These are phyloP conservation scores for Enteromius radiatus DNA, from an alignment of 2,797 vertebrate species.

Conservation along the genomic window DNA sequence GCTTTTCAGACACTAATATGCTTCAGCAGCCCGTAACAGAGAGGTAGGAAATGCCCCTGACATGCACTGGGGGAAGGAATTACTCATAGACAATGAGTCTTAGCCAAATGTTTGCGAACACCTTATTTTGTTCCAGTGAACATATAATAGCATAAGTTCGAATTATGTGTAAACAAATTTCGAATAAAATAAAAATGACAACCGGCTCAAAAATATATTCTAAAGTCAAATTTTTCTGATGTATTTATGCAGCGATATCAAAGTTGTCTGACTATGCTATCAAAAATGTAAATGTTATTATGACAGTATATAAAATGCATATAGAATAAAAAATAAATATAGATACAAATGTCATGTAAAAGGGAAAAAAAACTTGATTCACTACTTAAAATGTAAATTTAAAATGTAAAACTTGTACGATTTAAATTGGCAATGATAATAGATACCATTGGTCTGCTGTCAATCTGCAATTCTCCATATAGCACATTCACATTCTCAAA, in stretches of 20 bases:
- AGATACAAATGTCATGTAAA: neutral
- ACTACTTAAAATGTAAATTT: neutral
- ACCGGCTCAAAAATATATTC: neutral
- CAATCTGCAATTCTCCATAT: neutral
- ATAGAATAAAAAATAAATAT: too few species aligned
- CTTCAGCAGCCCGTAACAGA: slow-evolving; percentile 47
- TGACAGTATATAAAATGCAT: neutral
- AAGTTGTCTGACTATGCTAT: neutral
- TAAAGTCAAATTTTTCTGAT: neutral
- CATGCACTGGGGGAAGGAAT: slow-evolving; percentile 9
- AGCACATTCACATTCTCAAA: neutral
- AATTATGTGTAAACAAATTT: neutral
- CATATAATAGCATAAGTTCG: neutral
- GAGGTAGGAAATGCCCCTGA: slow-evolving; percentile 24
- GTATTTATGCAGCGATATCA: neutral
- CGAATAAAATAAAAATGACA: neutral
- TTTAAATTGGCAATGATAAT: neutral
- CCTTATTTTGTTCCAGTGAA: slow-evolving; percentile 17
- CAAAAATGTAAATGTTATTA: neutral
- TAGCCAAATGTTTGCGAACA: slow-evolving; percentile 19
- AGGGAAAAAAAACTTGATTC: neutral
- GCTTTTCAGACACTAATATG: slow-evolving; percentile 53
- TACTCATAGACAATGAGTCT: slow-evolving; percentile 36
- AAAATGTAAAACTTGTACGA: neutral
- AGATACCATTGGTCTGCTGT: neutral